A percentile compares a stretch with the other conserved stretches of the same genome.
phyloP scores from a whole-genome alignment of 1,140 invertebrate genomes.

The Drosophila nigrodunni region DNA sequence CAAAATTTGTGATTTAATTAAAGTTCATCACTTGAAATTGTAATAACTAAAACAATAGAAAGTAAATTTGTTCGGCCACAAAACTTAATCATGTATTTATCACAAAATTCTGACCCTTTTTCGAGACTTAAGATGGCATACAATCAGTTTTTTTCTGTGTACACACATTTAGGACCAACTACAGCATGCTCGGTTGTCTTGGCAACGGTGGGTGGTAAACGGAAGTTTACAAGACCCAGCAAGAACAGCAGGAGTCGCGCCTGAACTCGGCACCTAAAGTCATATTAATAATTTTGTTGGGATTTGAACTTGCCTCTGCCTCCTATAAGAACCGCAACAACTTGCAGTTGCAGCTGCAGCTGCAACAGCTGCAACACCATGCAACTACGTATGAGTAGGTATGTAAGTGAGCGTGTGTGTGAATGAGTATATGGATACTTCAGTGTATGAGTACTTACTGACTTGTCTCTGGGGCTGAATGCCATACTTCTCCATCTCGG shows the following conservation, averaged over 20 bases:
- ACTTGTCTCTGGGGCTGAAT: slow-evolving; percentile 24
- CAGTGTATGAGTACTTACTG: slow-evolving; percentile 53
- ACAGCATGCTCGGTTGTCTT: slow-evolving; percentile 63
- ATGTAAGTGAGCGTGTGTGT: slow-evolving; percentile 12
- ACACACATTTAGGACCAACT: slow-evolving; percentile 29
- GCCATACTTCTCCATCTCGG: slow-evolving; percentile 2
- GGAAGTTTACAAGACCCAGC: background rate
- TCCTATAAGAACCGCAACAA: slow-evolving; percentile 34
- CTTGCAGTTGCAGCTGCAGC: slow-evolving; percentile 28
- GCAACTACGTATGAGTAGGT: slow-evolving; percentile 19
- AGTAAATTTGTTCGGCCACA: too few species aligned
- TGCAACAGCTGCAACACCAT: slow-evolving; percentile 29
- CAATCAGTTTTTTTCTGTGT: too few species aligned
- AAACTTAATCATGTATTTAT: too few species aligned
- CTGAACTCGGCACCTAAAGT: slow-evolving; percentile 63
- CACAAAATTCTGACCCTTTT: too few species aligned
- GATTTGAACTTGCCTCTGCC: slow-evolving; percentile 52
- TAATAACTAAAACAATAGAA: too few species aligned
- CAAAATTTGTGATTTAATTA: too few species aligned
- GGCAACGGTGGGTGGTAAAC: slow-evolving; percentile 53
- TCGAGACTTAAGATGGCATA: too few species aligned
- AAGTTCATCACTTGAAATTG: too few species aligned
- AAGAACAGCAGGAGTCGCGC: slow-evolving; percentile 3
- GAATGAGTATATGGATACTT: slow-evolving; percentile 11
- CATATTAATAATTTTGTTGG: slow-evolving; percentile 81